Conservation (phyloP, 2,797 vertebrate species). For the Brotula barbata region DNA sequence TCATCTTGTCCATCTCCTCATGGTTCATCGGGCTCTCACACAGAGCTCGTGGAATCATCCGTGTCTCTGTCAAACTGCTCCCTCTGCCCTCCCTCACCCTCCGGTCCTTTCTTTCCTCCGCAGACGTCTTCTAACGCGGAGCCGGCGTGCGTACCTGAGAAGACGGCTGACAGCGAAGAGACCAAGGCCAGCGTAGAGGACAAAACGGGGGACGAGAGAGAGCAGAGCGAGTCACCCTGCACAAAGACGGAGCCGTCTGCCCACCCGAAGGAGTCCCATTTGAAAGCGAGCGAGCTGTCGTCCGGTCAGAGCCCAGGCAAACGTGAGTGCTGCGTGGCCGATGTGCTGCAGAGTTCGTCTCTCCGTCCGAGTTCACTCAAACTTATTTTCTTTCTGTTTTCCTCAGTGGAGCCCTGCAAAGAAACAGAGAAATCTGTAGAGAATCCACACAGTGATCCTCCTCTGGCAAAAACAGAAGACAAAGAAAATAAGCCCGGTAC, state of each 20-base stretch:
- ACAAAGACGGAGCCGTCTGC: conserved; percentile 60
- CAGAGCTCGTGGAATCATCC: neutral
- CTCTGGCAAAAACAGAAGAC: conserved; percentile 77
- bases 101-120: conserved; percentile 11
- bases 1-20: conserved; percentile 22
- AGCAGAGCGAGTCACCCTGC: conserved; percentile 69
- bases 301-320: conserved; percentile 69
- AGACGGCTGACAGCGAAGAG: conserved; percentile 71
- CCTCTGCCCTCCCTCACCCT: conserved; percentile 32
- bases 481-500: conserved; percentile 87
- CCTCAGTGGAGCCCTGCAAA: conserved; percentile 77
- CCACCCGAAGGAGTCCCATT: conserved; percentile 62
- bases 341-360: conserved; percentile 3
- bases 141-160: conserved; percentile 62
- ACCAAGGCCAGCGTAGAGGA: conserved; percentile 69
- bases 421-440: conserved; percentile 82
- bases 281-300: conserved; percentile 67
- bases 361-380: neutral
- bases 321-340: conserved; percentile 67
- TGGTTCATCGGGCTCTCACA: conserved; percentile 31
- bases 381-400: conserved; percentile 19
- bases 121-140: conserved; percentile 54
- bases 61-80: conserved; percentile 40
- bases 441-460: conserved; percentile 76
- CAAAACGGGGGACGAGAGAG: conserved; percentile 76